Evolutionary conservation across 2,888 invertebrate genomes (phyloP), one percentile per base, ranked within the genome.

Genomic region (Eugnorisma glareosa): DNA sequence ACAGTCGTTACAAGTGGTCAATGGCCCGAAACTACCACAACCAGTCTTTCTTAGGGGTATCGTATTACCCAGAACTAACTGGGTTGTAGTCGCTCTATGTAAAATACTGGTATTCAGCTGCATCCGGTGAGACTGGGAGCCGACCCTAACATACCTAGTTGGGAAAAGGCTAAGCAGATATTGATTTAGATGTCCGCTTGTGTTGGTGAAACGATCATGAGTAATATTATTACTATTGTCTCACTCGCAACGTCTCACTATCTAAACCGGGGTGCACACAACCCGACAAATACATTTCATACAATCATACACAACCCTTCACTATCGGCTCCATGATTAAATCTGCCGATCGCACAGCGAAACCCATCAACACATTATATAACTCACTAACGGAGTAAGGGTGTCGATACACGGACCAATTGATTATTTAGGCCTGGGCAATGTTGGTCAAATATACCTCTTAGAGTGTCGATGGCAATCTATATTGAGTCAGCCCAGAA

Each of bases 381-480:
- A 82, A 86, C 75, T 82, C 83, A 68, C 43, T n/a, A 59, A 68
- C 40, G 72, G 66, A 37, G 24, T 73, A 70, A 79, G 63, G 88
- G 77, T 77, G 74, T 28, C 54, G 15, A 0, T 75, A 82, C 48
- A 67, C 13, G 28, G 31, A 37, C 81, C 11, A 72, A 43, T 10
- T 43, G 31, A 18, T 59, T 59, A 8, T 59, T n/a, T n/a, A 5
- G 54, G 28, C 45, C n/a, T 54, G 10, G 21, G 15, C 15, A 43
- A 35, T 43, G 11, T 11, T 43, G 21, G 18, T 13, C 2, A 31
- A 40, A 68, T 64, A 51, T 24, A 11, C 51, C 21, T 51, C 51
- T 40, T 40, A 51, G 24, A 8, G 8, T 48, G 10, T 51, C 51
- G 24, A 51, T 24, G 24, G 21, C 45, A 21, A 45, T 45, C 1